Conservation (phyloP, 2,113 vertebrate species). For the Prionailurus viverrinus region DNA sequence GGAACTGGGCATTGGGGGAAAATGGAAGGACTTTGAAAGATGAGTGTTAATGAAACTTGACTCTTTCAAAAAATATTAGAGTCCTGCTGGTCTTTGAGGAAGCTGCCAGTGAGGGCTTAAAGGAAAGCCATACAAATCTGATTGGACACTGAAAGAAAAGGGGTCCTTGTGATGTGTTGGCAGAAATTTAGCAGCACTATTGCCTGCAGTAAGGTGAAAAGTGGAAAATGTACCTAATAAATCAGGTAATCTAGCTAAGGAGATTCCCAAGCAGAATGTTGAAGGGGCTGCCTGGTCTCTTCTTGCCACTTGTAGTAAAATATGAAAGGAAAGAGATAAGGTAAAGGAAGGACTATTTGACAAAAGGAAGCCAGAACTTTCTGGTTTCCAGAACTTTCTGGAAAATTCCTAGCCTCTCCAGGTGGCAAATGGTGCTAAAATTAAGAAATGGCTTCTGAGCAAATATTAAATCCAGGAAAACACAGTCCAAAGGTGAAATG, state of each 20-base stretch:
- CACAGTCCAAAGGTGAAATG: not conserved
- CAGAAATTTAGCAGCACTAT: not conserved
- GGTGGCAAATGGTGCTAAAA: not conserved
- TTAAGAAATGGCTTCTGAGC: not conserved
- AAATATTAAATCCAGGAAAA: slow-evolving; percentile 2
- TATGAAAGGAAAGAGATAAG: not conserved
- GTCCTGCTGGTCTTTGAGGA: not conserved
- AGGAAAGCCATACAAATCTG: not conserved
- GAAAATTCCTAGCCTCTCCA: not conserved
- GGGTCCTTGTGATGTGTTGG: not conserved
- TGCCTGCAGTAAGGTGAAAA: not conserved
- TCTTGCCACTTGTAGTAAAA: not conserved
- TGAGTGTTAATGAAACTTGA: not conserved
- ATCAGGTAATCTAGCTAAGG: not conserved
- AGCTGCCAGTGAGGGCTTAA: not conserved
- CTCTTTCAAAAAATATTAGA: not conserved
- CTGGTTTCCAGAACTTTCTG: not conserved
- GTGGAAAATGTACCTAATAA: not conserved
- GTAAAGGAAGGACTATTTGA: not conserved
- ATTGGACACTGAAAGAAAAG: not conserved
- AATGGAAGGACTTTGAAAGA: not conserved
- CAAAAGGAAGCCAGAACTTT: not conserved
- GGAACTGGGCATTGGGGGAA: not conserved
- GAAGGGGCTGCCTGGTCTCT: not conserved
- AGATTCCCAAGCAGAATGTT: not conserved